Evolutionary conservation across 1,140 invertebrate species (phyloP), one percentile per base, ranked within the genome.

Genomic region (Anthonomus grandis): DNA sequence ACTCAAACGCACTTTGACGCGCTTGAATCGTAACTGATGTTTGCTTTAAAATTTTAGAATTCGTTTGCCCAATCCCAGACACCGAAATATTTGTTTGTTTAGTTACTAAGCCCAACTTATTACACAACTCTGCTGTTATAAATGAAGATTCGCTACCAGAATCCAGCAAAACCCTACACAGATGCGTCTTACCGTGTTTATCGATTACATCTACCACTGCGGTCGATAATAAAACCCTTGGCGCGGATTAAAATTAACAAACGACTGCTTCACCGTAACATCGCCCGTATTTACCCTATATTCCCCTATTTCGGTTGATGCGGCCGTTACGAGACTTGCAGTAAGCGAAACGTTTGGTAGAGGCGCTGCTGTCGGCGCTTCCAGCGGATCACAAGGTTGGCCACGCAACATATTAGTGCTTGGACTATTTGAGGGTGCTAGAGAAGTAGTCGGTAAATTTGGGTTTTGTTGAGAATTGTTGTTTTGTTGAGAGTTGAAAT

Each of bases 141-240:
- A 39, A 39, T 9, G 9, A 12, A 8, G 37, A 39, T 39, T 39
- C 37, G 13, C 37, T 39, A 39, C 37, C 37, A 5, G 9, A 12
- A 39, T 39, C 37, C 9, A 39, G 13, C 15, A 39, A 17, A 17
- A 39, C 17, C 17, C 41, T 18, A 44, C 41, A 44, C 3, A 21
- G 13, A 44, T 44, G 41, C 4, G 13, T 4, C 3, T 44, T 44
- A 44, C 21, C 21, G 4, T 44, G 41, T 9, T 44, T 44, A 44
- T 44, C 41, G 13, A 22, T 9, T 9, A 44, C 21, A 44, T 44
- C 8, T 19, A 44, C 41, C 6, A 44, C 12, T 6, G 41, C 41
- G 12, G 41, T 44, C 3, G 41, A 44, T 21, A 44, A 44, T 44
- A 44, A 44, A 19, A 44, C 41, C 13, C 37, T 38, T 38, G 5